A percentile compares a stretch with the other conserved stretches of the same genome.
Evolutionary conservation across 1,140 invertebrate genomes (phyloP).

Genomic region (Lepidurus arcticus): DNA sequence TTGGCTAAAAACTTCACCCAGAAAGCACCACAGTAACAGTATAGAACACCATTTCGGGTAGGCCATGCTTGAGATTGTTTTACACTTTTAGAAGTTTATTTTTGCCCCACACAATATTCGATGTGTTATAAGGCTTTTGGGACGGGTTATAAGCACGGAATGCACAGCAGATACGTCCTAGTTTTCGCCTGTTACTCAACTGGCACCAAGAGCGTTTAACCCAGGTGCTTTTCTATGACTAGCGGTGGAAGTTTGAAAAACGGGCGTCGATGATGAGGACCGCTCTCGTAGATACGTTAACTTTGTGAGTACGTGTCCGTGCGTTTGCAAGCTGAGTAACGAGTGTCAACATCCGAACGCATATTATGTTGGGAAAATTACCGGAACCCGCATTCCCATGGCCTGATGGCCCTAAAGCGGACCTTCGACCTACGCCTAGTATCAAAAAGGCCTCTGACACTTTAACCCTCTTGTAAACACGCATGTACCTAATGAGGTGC

Average conservation of each 20-base stretch:
- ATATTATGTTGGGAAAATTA: neutral
- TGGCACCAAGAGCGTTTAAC: slow-evolving; percentile 16
- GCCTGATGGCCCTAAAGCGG: slow-evolving; percentile 8
- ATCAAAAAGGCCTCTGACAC: neutral
- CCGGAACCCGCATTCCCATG: neutral
- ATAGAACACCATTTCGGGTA: neutral
- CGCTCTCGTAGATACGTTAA: neutral
- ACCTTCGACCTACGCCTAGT: neutral
- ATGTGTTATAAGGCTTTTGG: neutral
- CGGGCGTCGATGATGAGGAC: neutral
- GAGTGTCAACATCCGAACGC: slow-evolving; percentile 11
- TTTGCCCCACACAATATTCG: neutral
- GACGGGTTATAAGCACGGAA: neutral
- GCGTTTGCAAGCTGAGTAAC: slow-evolving; percentile 9
- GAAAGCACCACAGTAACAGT: neutral
- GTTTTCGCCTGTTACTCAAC: neutral
- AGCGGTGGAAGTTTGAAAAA: slow-evolving; percentile 9
- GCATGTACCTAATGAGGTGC: neutral
- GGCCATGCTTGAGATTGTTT: neutral
- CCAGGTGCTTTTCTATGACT: neutral
- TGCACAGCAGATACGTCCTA: neutral
- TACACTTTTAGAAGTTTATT: neutral
- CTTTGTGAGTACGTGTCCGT: neutral
- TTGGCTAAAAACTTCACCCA: neutral
- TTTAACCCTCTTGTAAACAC: neutral